Base-by-base conservation (phyloP, 1,140 invertebrate genomes). In the Vollenhovia emeryi region DNA sequence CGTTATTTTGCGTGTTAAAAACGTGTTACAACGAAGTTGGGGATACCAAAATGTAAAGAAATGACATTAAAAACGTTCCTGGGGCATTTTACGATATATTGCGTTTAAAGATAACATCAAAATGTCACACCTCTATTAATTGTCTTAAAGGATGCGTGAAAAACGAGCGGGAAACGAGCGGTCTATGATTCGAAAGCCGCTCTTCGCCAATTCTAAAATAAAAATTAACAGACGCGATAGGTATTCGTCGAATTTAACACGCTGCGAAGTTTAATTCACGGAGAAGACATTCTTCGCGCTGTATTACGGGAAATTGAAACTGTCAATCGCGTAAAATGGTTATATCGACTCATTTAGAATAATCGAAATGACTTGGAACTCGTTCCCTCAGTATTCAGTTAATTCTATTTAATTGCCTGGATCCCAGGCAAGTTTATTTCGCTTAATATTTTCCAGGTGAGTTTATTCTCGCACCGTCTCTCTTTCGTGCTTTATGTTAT, bases 281-380 rank as follows among this genome's bases (percentile, higher is more conserved):
- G 18, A 24, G n/a, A 27, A 36, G 33, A n/a, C n/a, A 13, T 43
- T 52, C 13, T 68, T 52, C 5, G 5, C 24, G 4, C 24, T 75
- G 6, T 30, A 13, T 60, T 45, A 36, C 21, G 62, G 24, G 9
- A 52, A 79, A 79, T 79, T 40, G 24, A 79, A 79, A 52, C 8
- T 40, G 21, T 36, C n/a, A 50, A 36, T 66, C 8, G 24, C 24
- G 30, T 9, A n/a, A 52, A 24, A 68, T 27, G 45, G n/a, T 48
- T 21, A 21, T 40, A 55, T 30, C 4, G 15, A 79, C 55, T 68
- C n/a, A 40, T 27, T 68, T 30, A 1, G 18, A n/a, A 52, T 36
- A 68, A 55, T 52, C 18, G n/a, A 9, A 52, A 36, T 2, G n/a
- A 5, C n/a, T 24, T 1, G 5, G 40, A 60, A 5, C 15, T 59